Conservation (phyloP, 1,140 invertebrate species). For the Akabosia matsudoensis region DNA sequence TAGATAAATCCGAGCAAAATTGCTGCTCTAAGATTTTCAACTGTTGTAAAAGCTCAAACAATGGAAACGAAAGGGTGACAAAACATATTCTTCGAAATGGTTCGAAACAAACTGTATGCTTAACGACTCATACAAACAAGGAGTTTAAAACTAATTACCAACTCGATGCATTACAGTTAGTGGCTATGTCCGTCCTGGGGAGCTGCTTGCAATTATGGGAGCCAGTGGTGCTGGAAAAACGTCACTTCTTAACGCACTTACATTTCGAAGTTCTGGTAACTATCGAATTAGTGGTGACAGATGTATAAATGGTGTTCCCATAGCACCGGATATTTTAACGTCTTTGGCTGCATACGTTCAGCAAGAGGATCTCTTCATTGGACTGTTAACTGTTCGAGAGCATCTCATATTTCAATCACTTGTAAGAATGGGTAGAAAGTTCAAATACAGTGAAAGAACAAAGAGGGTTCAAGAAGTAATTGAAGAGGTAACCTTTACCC, state of each 20-base stretch:
- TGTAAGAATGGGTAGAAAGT: constrained; percentile 57
- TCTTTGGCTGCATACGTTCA: constrained; percentile 60
- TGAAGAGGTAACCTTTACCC: constrained; percentile 51
- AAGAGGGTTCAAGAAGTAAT: constrained; percentile 57
- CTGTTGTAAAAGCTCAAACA: background rate
- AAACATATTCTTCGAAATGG: too few relatives aligned
- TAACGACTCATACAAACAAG: too few relatives aligned
- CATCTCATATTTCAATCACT: constrained; percentile 57
- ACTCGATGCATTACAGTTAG: constrained; percentile 60
- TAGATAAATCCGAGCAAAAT: too few relatives aligned
- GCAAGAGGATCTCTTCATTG: constrained; percentile 54
- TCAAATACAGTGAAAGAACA: constrained; percentile 51
- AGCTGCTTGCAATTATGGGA: constrained; percentile 87
- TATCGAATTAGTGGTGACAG: constrained; percentile 67
- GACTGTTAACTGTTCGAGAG: constrained; percentile 55
- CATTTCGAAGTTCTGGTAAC: constrained; percentile 68
- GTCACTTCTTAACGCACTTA: constrained; percentile 85
- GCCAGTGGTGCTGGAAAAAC: constrained; percentile 89
- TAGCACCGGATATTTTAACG: constrained; percentile 49
- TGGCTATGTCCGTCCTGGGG: constrained; percentile 82
- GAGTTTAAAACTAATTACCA: too few relatives aligned
- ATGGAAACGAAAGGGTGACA: background rate
- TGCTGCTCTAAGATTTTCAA: too few relatives aligned
- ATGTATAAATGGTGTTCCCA: constrained; percentile 47
- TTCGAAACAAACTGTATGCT: too few relatives aligned